Percentiles rank a stretch among this genome's conserved stretches.
Conservation (phyloP, 1,140 invertebrate genomes). For the Drosophila orena region DNA sequence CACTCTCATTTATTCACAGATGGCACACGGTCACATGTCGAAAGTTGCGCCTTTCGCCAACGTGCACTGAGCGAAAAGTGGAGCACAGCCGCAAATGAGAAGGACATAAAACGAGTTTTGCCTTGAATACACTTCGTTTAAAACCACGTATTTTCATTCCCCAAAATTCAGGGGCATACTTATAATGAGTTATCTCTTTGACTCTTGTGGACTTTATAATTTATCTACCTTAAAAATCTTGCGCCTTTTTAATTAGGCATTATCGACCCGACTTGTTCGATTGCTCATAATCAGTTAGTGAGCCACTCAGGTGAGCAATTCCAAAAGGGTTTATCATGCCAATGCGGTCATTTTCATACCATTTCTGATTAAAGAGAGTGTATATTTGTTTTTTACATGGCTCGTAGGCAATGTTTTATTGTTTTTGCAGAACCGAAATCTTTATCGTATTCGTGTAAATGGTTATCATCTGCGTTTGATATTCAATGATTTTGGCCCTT, state of each 20-base stretch:
- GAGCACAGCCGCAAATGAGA: too few relatives aligned
- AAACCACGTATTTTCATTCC: too few relatives aligned
- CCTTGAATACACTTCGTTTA: too few relatives aligned
- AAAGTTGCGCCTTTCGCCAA: slow-evolving; percentile 28
- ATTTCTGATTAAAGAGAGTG: slow-evolving; percentile 9
- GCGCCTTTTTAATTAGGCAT: not conserved
- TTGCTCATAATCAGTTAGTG: slow-evolving; percentile 3
- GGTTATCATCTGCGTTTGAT: slow-evolving; percentile 8
- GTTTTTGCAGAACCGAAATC: slow-evolving; percentile 8
- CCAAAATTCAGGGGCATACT: too few relatives aligned
- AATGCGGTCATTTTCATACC: slow-evolving; percentile 9
- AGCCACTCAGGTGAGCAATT: slow-evolving; percentile 13
- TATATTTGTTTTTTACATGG: slow-evolving; percentile 8
- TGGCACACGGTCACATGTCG: slow-evolving; percentile 29
- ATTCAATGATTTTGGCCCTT: not conserved
- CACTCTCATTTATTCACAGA: slow-evolving; percentile 16
- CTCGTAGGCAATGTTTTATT: not conserved
- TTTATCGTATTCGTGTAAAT: slow-evolving; percentile 10
- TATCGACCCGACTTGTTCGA: not conserved
- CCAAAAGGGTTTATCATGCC: slow-evolving; percentile 32
- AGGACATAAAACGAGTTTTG: too few relatives aligned
- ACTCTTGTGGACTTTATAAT: not conserved
- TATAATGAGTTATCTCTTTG: too few relatives aligned
- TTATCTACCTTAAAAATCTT: not conserved
- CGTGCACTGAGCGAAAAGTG: slow-evolving; percentile 19